Conservation (phyloP, 2,797 vertebrate genomes). For the Urosaurus nigricauda region DNA sequence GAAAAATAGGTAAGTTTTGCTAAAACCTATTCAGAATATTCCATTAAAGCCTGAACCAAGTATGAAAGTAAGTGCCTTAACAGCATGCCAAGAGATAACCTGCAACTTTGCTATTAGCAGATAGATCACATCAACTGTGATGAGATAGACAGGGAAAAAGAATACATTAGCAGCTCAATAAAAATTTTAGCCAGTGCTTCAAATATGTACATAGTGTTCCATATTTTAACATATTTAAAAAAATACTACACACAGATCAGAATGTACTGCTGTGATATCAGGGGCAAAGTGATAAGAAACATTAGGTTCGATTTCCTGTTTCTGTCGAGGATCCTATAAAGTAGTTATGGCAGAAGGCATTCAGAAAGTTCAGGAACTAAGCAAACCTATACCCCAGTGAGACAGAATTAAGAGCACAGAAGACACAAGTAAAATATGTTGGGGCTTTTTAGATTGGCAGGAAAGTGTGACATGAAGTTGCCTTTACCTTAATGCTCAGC, state of each 20-base stretch:
- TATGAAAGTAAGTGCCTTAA: neutral
- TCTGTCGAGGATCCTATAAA: neutral
- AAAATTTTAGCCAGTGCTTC: slow-evolving; percentile 1
- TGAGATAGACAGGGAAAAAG: neutral
- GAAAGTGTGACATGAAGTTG: too few relatives aligned
- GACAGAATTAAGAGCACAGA: neutral
- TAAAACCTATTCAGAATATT: neutral
- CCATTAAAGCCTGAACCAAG: neutral
- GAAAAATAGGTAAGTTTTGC: neutral
- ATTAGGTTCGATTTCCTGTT: neutral
- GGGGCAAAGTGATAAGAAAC: neutral
- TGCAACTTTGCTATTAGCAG: neutral
- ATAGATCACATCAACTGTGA: neutral
- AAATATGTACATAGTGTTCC: neutral
- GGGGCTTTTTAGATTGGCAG: too few relatives aligned
- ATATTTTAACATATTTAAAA: slow-evolving; percentile 14
- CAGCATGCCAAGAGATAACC: neutral
- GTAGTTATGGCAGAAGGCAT: neutral
- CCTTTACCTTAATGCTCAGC: too few relatives aligned
- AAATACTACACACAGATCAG: neutral
- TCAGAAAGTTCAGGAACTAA: neutral
- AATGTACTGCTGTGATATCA: neutral
- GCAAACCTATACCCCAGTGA: neutral
- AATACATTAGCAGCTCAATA: neutral
- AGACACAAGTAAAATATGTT: neutral